Evolutionary conservation across 2,113 vertebrate species (phyloP), one percentile per base, ranked within the genome.

Genomic region (Varanus komodoensis): DNA sequence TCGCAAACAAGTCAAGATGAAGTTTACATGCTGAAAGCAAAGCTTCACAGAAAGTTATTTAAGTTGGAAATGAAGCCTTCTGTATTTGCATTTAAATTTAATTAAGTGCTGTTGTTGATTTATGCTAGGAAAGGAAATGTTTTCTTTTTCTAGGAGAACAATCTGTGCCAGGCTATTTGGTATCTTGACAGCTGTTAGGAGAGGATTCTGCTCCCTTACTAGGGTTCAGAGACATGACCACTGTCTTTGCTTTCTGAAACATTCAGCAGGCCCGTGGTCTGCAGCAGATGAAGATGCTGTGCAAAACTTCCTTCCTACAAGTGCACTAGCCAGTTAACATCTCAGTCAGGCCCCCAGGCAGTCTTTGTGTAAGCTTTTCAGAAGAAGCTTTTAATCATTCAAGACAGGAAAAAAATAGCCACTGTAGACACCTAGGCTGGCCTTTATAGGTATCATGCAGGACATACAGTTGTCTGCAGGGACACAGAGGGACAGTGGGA

Each of bases 81-180:
- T 85, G 27, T 68, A 79, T 86, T 89, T 73, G 79, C 87, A 89
- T 82, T 44, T 74, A 73, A 29, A 82, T 82, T 82, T 82, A 57
- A 82, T 89, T 90, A 89, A 89, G 21, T 38, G 57, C 73, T 52
- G 57, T 68, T 38, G 54, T n/a, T 68, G 82, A 38, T 52, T 50
- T 85, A 79, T n/a, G 80, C 75, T 71, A 34, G 61, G 29, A 90
- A 86, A 54, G 12, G 85, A 89, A 54, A 78, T 14, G 61, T 17
- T 57, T 75, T 54, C 68, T 73, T n/a, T 71, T 50, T 34, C 44
- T 21, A 27, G n/a, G n/a, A 80, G 64, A 71, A 80, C 25, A 52
- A 32, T 73, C n/a, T 32, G 27, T 52, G 44, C 81, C 38, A 77
- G 29, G 9, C 64, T 75, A 77, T 11, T 67, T 34, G 34, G 38